Percentiles rank a stretch among this genome's conserved stretches.
Conservation (phyloP, 2,113 vertebrate genomes). For the Thunnus thynnus region DNA sequence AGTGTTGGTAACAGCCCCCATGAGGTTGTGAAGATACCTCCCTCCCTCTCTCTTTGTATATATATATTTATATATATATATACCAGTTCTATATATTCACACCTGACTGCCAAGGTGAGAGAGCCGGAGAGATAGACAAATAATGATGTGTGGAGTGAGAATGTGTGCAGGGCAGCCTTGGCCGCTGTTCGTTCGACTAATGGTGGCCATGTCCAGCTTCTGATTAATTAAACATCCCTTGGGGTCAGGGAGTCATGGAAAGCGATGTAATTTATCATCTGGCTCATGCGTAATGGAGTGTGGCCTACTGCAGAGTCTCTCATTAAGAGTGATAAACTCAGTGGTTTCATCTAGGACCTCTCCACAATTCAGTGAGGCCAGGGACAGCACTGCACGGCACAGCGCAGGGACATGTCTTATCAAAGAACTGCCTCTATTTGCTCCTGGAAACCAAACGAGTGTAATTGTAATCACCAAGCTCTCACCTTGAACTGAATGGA, state of each 20-base stretch:
- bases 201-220: constrained; percentile 67
- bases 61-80: background rate
- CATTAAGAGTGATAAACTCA: constrained; percentile 83
- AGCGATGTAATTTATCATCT: constrained; percentile 76
- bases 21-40: constrained; percentile 25
- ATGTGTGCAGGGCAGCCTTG: constrained; percentile 55
- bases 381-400: background rate
- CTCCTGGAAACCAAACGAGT: constrained; percentile 6
- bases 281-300: constrained; percentile 77
- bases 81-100: constrained; percentile 44
- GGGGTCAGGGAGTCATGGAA: constrained; percentile 73
- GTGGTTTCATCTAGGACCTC: constrained; percentile 57
- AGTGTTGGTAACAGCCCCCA: constrained; percentile 55
- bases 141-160: constrained; percentile 68
- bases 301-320: constrained; percentile 74
- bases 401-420: constrained; percentile 10
- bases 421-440: constrained; percentile 15
- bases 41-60: background rate
- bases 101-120: constrained; percentile 66
- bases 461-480: background rate
- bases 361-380: constrained; percentile 37
- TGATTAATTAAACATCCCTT: constrained; percentile 81
- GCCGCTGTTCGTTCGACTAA: constrained; percentile 62
- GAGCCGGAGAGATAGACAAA: constrained; percentile 41
- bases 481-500: constrained; percentile 34